These are phyloP conservation scores for Alouatta palliata DNA, from an alignment of 2,113 vertebrate species.

Conservation along the genomic window DNA sequence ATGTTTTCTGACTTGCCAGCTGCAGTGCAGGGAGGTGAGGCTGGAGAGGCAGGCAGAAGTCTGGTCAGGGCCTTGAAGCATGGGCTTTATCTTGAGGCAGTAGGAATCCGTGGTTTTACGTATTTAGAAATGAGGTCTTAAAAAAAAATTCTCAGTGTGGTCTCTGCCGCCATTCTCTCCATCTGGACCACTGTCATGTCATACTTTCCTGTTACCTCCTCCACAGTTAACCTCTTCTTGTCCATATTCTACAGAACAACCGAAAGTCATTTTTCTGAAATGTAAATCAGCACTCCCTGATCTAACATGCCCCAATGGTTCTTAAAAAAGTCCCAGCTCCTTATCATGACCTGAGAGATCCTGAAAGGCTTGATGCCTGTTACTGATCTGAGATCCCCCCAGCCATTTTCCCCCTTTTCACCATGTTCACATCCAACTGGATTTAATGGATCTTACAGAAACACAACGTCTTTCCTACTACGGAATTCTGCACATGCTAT, in stretches of 20 bases:
- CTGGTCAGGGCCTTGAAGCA: no score
- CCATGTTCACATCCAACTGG: rapidly evolving
- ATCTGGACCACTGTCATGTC: rapidly evolving
- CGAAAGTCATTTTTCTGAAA: background rate
- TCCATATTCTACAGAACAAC: background rate
- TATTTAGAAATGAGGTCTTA: no score
- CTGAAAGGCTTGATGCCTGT: background rate
- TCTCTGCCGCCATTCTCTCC: rapidly evolving
- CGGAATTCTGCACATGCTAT: rapidly evolving
- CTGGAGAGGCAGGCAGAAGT: no score
- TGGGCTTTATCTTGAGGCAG: no score
- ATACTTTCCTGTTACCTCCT: background rate
- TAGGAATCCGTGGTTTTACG: no score
- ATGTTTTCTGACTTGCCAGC: no score
- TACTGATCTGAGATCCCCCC: background rate
- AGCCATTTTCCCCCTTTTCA: no score
- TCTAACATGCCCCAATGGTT: background rate
- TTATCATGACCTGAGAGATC: no score
- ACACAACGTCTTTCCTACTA: background rate
- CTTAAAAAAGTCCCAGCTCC: background rate
- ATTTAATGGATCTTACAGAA: background rate
- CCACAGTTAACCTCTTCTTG: rapidly evolving
- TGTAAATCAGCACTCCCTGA: background rate
- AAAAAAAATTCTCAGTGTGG: background rate
- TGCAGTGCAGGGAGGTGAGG: no score